phyloP scores from a whole-genome alignment of 2,113 vertebrate genomes.

The Mixornis gularis region DNA sequence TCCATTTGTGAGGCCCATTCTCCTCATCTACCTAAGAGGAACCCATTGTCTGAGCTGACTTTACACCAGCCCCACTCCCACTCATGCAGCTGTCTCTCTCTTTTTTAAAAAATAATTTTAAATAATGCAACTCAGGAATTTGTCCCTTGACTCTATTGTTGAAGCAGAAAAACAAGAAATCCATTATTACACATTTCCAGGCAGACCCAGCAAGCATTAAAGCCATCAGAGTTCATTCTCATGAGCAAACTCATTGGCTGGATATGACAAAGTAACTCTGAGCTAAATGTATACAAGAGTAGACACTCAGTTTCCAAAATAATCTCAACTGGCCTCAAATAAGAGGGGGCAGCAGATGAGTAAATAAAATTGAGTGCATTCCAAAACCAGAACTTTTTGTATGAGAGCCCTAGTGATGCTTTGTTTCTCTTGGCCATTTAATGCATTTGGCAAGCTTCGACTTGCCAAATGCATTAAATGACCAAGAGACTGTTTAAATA shows the following conservation, averaged over 20 bases:
- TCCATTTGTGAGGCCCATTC: neutral
- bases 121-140: neutral
- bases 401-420: neutral
- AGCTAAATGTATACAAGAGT: neutral
- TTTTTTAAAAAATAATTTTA: neutral
- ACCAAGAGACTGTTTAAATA: neutral
- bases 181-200: conserved; percentile 5
- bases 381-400: conserved; percentile 13
- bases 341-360: neutral
- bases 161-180: conserved; percentile 14
- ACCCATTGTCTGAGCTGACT: neutral
- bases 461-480: neutral
- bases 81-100: neutral
- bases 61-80: neutral
- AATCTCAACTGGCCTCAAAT: neutral
- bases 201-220: neutral
- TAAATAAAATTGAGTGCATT: neutral
- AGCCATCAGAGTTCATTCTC: neutral
- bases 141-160: conserved; percentile 16
- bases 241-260: neutral
- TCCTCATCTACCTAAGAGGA: conserved; percentile 24
- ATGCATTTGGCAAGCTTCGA: conserved; percentile 43
- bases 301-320: neutral
- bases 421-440: conserved; percentile 31
- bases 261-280: neutral